Base-by-base conservation (phyloP, 2,888 invertebrate genomes). In the Keiferia lycopersicella region DNA sequence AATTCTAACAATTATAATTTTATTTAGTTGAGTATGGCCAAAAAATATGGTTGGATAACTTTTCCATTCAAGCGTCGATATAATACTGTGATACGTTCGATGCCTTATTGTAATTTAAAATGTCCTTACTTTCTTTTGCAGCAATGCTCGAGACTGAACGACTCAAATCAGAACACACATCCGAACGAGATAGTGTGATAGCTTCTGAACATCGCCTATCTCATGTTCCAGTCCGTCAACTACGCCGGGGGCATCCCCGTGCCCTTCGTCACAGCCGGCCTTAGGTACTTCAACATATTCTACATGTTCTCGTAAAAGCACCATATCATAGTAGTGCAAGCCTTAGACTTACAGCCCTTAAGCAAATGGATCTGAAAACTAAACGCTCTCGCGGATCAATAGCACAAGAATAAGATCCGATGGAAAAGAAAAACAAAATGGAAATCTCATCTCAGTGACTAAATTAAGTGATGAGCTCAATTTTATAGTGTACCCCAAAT, bases 131-230 rank as follows among this genome's bases (percentile, higher is more conserved):
- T 80, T 82, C 75, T 83, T 81, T 94, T 94, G 30, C 93, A 96
- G 96, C 96, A 96, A 94, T 96, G 96, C 83, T 94, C 95, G 67
- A 93, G 95, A 80, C 95, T 94, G 75, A 96, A 96, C 83, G 95
- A 95, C 86, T 96, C 95, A 75, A 96, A 95, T 92, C 96, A 96
- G 85, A 96, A 96, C 86, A 93, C 94, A 75, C 96, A 96, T 89
- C 95, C 96, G 76, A 96, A 96, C 86, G 96, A 96, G 87, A 96
- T 96, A 82, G 95, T 95, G 93, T 95, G 95, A 95, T 95, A 94
- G 94, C 94, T 94, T 87, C 92, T 94, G 72, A 93, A 93, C 84
- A 92, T 93, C 89, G 94, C 94, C 91, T 94, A 93, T 80, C 92
- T 94, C 87, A 93, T 94, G 89, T 93, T 93, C 81, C 93, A 94